Evolutionary conservation across 2,888 invertebrate genomes (phyloP).

Genomic region (Acrobasis suavella): DNA sequence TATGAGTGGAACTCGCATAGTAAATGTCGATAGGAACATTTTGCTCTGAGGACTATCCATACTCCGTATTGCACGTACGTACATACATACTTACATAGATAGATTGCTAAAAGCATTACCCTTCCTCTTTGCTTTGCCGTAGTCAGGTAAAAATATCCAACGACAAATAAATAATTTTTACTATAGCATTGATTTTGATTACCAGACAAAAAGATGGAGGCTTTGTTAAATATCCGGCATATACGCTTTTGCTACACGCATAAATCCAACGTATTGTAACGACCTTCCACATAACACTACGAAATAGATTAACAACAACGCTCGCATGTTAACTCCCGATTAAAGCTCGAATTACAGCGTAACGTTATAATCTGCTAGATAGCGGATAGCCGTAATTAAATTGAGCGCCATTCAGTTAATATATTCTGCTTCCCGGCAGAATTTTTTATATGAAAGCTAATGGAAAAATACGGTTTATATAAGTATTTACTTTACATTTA

Average conservation of each 20-base stretch:
- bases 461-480: neutral
- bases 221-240: no score
- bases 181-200: no score
- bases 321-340: constrained; percentile 17
- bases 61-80: no score
- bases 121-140: no score
- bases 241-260: neutral
- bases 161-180: no score
- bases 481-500: neutral
- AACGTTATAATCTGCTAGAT: constrained; percentile 18
- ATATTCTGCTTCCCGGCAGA: neutral
- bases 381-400: constrained; percentile 14
- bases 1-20: no score
- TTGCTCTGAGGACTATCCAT: no score
- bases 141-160: no score
- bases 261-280: neutral
- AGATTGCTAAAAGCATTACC: no score
- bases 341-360: constrained; percentile 15
- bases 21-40: no score
- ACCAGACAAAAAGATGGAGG: no score
- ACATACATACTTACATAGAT: no score
- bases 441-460: neutral
- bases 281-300: neutral
- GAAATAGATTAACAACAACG: neutral
- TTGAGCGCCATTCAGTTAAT: constrained; percentile 5